Evolutionary conservation across 1,140 invertebrate genomes (phyloP).

Genomic region (Temnothorax nylanderi): DNA sequence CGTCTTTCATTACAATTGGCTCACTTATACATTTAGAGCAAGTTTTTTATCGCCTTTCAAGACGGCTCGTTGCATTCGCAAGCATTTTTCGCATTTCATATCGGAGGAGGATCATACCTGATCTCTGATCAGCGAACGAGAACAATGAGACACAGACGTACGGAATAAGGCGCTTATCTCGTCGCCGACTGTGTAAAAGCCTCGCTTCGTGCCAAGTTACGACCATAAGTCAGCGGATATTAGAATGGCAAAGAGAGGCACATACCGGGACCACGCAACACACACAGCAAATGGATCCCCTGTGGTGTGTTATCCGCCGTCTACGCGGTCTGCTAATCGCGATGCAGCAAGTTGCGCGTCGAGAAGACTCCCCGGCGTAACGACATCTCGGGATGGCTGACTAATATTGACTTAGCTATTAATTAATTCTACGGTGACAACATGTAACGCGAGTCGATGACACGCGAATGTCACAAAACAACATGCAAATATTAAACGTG

Average conservation of each 20-base stretch:
- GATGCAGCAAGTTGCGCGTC: slow-evolving; percentile 22
- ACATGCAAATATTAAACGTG: neutral
- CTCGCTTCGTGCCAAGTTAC: slow-evolving; percentile 70
- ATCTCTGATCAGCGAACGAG: neutral
- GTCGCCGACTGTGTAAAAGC: slow-evolving; percentile 60
- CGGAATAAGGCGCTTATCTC: slow-evolving; percentile 61
- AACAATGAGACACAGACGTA: neutral
- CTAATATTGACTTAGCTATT: slow-evolving; percentile 40
- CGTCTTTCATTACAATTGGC: neutral
- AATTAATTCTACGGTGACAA: slow-evolving; percentile 38
- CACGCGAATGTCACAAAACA: neutral
- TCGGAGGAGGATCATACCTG: neutral
- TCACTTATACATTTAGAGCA: neutral
- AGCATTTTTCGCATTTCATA: neutral
- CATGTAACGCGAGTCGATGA: neutral
- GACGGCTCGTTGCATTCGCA: neutral
- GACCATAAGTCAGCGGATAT: slow-evolving; percentile 74
- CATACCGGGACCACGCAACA: slow-evolving; percentile 63
- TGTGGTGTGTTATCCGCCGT: slow-evolving; percentile 73
- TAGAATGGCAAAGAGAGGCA: slow-evolving; percentile 73
- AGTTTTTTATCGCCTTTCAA: neutral
- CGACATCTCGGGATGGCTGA: neutral
- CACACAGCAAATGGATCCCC: slow-evolving; percentile 75
- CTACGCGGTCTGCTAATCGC: slow-evolving; percentile 76
- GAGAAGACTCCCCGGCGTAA: slow-evolving; percentile 9